phyloP scores from a whole-genome alignment of 2,797 vertebrate species.

The Melopsittacus undulatus region DNA sequence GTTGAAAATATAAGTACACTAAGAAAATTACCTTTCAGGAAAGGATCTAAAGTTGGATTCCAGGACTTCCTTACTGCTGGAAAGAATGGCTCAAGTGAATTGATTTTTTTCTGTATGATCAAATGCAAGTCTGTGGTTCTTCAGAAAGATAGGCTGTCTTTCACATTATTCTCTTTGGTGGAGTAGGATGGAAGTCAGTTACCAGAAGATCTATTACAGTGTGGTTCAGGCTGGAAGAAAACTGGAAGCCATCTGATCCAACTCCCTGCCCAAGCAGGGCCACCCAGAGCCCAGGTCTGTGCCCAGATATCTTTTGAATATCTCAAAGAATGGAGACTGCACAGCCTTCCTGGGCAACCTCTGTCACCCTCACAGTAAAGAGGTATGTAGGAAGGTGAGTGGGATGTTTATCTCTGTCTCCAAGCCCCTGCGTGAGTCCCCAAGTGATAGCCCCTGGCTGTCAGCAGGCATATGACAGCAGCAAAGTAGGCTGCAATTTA shows the following conservation, averaged over 20 bases:
- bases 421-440: neutral
- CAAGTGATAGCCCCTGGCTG: neutral
- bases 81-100: neutral
- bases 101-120: neutral
- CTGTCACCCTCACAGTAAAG: neutral
- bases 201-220: neutral
- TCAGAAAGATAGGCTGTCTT: neutral
- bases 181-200: neutral
- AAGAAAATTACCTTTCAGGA: neutral
- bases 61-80: neutral
- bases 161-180: neutral
- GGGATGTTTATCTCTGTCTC: neutral
- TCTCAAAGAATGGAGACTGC: neutral
- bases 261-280: neutral
- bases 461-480: neutral
- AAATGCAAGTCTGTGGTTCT: neutral
- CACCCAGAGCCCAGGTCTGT: neutral
- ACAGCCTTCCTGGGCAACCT: neutral
- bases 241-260: neutral
- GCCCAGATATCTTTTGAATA: neutral
- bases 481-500: neutral
- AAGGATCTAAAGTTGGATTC: neutral
- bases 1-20: neutral
- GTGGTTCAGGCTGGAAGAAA: neutral
- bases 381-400: rapidly evolving